These are phyloP conservation scores for Aphis craccivora DNA, from an alignment of 1,140 invertebrate species.

Conservation along the genomic window DNA sequence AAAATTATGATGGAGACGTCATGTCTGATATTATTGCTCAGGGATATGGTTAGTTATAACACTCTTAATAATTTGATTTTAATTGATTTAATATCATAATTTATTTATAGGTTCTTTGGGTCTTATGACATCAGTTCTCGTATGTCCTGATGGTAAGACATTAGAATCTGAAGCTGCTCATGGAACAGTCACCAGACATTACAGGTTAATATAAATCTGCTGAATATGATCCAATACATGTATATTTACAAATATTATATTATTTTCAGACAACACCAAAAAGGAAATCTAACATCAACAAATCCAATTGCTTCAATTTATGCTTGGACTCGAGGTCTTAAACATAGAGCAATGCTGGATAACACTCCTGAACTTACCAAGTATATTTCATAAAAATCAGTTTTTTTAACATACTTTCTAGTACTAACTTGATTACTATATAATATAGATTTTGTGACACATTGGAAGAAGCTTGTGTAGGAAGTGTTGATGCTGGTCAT, in stretches of 20 bases:
- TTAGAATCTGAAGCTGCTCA: constrained; percentile 92
- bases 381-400: constrained; percentile 61
- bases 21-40: constrained; percentile 89
- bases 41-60: constrained; percentile 70
- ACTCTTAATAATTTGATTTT: neutral
- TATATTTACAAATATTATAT: neutral
- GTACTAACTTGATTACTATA: neutral
- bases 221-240: neutral
- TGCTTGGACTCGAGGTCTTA: constrained; percentile 87
- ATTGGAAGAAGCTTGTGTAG: constrained; percentile 80
- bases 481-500: constrained; percentile 84
- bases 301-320: constrained; percentile 93
- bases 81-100: neutral
- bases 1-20: constrained; percentile 92
- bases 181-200: constrained; percentile 91
- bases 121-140: constrained; percentile 90
- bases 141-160: constrained; percentile 91
- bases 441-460: constrained; percentile 63
- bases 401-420: neutral
- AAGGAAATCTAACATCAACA: constrained; percentile 84
- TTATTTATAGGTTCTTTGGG: constrained; percentile 76
- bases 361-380: constrained; percentile 75
- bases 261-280: constrained; percentile 71
- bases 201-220: constrained; percentile 67
- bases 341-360: constrained; percentile 84